Percentiles rank a stretch among this genome's conserved stretches.
These are phyloP conservation scores for Timandra comae DNA, from an alignment of 2,888 invertebrate genomes.

Conservation along the genomic window DNA sequence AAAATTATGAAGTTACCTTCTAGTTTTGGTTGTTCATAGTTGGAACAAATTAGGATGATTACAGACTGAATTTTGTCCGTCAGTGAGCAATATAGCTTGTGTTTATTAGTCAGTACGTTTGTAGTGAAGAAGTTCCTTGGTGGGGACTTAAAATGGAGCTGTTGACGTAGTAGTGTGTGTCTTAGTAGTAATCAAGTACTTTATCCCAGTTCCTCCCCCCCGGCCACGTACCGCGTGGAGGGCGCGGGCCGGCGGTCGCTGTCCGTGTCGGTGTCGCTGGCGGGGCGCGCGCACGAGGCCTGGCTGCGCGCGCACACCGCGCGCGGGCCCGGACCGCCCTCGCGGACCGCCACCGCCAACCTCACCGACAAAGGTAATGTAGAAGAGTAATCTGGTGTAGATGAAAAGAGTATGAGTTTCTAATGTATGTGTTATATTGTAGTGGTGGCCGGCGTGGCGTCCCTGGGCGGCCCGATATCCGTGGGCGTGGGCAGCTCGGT, in stretches of 20 bases:
- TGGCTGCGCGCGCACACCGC: slow-evolving; percentile 79
- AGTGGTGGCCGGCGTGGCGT: slow-evolving; percentile 80
- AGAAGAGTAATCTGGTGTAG: neutral
- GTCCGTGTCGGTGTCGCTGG: slow-evolving; percentile 63
- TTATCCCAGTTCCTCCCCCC: slow-evolving; percentile 57
- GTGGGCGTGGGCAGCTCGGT: slow-evolving; percentile 52
- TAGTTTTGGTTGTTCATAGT: too few relatives aligned
- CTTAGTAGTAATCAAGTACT: too few relatives aligned
- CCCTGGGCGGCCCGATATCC: slow-evolving; percentile 66
- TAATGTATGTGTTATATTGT: slow-evolving; percentile 22
- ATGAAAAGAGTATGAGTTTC: too few relatives aligned
- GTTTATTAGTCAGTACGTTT: too few relatives aligned
- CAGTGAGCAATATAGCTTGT: too few relatives aligned
- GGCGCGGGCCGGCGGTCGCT: slow-evolving; percentile 52
- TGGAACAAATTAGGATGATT: too few relatives aligned
- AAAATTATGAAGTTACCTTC: too few relatives aligned
- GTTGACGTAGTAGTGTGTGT: too few relatives aligned
- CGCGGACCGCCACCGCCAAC: slow-evolving; percentile 8
- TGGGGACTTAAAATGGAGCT: too few relatives aligned
- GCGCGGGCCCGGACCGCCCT: slow-evolving; percentile 74
- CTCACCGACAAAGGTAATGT: slow-evolving; percentile 44
- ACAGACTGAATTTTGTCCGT: too few relatives aligned
- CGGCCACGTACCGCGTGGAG: slow-evolving; percentile 53
- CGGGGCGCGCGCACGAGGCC: slow-evolving; percentile 76
- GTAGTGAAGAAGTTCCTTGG: too few relatives aligned